phyloP scores from a whole-genome alignment of 2,797 vertebrate species.

The Enteromius argenteus region DNA sequence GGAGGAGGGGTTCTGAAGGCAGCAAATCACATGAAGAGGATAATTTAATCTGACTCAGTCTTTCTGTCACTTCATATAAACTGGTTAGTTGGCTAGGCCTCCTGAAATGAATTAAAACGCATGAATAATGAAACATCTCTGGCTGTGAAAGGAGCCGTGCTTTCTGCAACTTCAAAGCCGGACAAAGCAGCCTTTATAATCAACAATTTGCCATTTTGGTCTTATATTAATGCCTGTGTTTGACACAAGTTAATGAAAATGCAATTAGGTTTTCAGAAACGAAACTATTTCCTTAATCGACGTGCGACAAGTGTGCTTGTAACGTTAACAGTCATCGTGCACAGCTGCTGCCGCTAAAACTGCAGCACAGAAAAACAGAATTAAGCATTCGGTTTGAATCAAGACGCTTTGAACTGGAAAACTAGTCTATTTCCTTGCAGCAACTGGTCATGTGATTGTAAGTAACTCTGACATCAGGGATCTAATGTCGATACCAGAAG shows the following conservation, averaged over 20 bases:
- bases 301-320: conserved; percentile 58
- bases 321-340: conserved; percentile 52
- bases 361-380: conserved; percentile 23
- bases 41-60: conserved; percentile 83
- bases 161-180: conserved; percentile 61
- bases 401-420: conserved; percentile 28
- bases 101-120: conserved; percentile 77
- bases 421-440: neutral
- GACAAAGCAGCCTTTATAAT: conserved; percentile 72
- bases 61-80: conserved; percentile 71
- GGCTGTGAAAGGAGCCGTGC: conserved; percentile 50
- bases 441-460: conserved; percentile 25
- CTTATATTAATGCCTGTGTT: conserved; percentile 50
- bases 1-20: conserved; percentile 58
- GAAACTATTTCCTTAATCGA: conserved; percentile 46
- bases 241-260: conserved; percentile 44
- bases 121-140: conserved; percentile 76
- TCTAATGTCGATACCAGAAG: conserved; percentile 7
- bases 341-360: conserved; percentile 47
- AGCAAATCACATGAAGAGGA: conserved; percentile 73
- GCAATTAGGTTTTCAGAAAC: conserved; percentile 40
- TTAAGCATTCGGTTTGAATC: conserved; percentile 33
- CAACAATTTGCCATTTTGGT: conserved; percentile 69
- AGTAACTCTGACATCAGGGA: conserved; percentile 19
- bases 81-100: conserved; percentile 70